phyloP scores from a whole-genome alignment of 1,140 invertebrate genomes.

The Pseudomyrmex concolor region DNA sequence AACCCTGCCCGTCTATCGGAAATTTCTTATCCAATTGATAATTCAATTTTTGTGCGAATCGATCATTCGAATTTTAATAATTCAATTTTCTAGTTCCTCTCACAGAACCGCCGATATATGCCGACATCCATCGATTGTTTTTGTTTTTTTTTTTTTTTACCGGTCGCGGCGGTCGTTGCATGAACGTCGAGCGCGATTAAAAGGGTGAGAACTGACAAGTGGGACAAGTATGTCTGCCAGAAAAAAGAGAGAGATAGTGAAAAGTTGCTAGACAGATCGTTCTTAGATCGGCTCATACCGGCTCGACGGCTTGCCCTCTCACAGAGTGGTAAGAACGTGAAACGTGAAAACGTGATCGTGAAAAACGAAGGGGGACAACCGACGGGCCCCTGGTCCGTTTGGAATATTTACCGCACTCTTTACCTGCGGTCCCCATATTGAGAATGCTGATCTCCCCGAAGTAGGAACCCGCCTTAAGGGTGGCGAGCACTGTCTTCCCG shows the following conservation, averaged over 20 bases:
- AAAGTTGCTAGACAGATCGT: slow-evolving; percentile 74
- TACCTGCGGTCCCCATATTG: slow-evolving; percentile 99
- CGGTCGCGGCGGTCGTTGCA: slow-evolving; percentile 61
- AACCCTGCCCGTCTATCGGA: too few relatives aligned
- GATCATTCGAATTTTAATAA: too few relatives aligned
- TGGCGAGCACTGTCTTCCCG: slow-evolving; percentile 98
- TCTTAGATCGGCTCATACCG: slow-evolving; percentile 83
- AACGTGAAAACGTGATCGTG: slow-evolving; percentile 83
- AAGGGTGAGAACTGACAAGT: slow-evolving; percentile 62
- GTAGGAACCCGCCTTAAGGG: slow-evolving; percentile 98
- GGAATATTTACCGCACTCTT: slow-evolving; percentile 96
- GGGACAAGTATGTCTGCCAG: slow-evolving; percentile 58
- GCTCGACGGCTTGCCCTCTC: slow-evolving; percentile 81
- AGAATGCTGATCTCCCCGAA: slow-evolving; percentile 99
- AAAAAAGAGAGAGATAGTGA: slow-evolving; percentile 58
- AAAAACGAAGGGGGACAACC: slow-evolving; percentile 81
- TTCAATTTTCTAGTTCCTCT: too few relatives aligned
- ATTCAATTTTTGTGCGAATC: too few relatives aligned
- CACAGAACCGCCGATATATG: too few relatives aligned
- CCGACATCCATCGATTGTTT: too few relatives aligned
- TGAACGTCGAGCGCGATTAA: slow-evolving; percentile 57
- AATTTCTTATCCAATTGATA: too few relatives aligned
- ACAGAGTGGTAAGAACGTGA: slow-evolving; percentile 81
- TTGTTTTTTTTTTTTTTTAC: neutral
- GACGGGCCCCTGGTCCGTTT: slow-evolving; percentile 85